These are phyloP conservation scores for Limenitis arthemis DNA, from an alignment of 2,888 invertebrate genomes.

Conservation along the genomic window DNA sequence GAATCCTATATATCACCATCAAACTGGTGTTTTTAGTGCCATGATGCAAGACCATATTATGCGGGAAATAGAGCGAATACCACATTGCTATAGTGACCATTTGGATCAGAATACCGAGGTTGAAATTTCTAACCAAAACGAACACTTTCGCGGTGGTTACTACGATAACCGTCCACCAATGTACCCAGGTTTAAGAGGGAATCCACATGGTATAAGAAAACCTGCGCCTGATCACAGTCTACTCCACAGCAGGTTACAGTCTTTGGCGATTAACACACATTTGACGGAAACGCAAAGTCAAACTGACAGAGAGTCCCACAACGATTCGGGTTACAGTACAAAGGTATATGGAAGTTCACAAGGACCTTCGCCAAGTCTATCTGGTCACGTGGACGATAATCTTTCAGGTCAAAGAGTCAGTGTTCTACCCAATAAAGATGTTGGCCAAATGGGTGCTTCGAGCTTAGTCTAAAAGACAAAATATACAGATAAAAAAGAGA, in stretches of 20 bases:
- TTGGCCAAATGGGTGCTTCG: conserved; percentile 71
- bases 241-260: conserved; percentile 61
- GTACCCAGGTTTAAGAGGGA: conserved; percentile 39
- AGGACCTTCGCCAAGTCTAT: conserved; percentile 83
- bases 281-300: conserved; percentile 64
- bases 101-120: conserved; percentile 62
- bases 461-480: conserved; percentile 71
- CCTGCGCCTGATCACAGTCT: conserved; percentile 55
- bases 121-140: conserved; percentile 61
- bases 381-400: conserved; percentile 68
- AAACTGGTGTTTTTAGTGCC: conserved; percentile 61
- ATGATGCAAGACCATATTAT: conserved; percentile 70
- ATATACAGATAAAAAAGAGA: neutral
- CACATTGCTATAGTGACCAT: conserved; percentile 63
- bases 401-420: conserved; percentile 55
- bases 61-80: conserved; percentile 65
- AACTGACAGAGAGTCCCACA: conserved; percentile 78
- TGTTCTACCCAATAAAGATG: conserved; percentile 40
- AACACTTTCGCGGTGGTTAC: conserved; percentile 53
- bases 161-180: conserved; percentile 53
- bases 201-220: conserved; percentile 41
- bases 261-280: conserved; percentile 64
- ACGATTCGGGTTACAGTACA: conserved; percentile 90
- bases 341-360: conserved; percentile 85
- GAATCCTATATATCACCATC: conserved; percentile 58